phyloP scores from a whole-genome alignment of 2,797 vertebrate species.

The Poecilia wingei region DNA sequence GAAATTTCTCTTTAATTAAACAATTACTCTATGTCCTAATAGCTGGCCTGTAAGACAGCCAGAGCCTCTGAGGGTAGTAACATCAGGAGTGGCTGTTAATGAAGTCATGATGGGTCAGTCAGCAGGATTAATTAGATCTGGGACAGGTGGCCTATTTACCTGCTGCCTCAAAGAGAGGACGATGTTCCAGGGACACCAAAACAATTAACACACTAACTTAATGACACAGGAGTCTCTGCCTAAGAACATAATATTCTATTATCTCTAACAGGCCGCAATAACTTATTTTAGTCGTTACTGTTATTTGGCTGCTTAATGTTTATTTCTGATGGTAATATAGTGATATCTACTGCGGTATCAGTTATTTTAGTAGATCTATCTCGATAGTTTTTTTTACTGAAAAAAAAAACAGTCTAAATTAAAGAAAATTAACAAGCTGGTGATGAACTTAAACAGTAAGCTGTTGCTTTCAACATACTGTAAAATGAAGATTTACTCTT shows the following conservation, averaged over 20 bases:
- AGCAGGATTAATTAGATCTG: constrained; percentile 67
- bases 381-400: background rate
- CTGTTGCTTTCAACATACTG: background rate
- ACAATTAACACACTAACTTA: background rate
- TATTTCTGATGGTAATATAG: background rate
- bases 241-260: background rate
- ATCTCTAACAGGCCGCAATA: background rate
- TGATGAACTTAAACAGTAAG: background rate
- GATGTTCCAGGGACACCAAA: constrained; percentile 23
- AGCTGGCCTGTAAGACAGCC: constrained; percentile 39
- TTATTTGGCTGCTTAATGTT: background rate
- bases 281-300: background rate
- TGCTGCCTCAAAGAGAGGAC: constrained; percentile 17
- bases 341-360: background rate
- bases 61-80: constrained; percentile 39
- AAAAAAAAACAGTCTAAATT: background rate
- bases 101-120: constrained; percentile 62
- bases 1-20: constrained; percentile 41
- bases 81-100: constrained; percentile 58
- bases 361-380: background rate
- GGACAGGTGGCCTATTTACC: constrained; percentile 53
- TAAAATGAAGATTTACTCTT: background rate
- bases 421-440: background rate
- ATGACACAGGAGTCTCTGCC: constrained; percentile 6
- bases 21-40: constrained; percentile 40